These are phyloP conservation scores for Linnaemya vulpina DNA, from an alignment of 2,888 invertebrate genomes.

Conservation along the genomic window DNA sequence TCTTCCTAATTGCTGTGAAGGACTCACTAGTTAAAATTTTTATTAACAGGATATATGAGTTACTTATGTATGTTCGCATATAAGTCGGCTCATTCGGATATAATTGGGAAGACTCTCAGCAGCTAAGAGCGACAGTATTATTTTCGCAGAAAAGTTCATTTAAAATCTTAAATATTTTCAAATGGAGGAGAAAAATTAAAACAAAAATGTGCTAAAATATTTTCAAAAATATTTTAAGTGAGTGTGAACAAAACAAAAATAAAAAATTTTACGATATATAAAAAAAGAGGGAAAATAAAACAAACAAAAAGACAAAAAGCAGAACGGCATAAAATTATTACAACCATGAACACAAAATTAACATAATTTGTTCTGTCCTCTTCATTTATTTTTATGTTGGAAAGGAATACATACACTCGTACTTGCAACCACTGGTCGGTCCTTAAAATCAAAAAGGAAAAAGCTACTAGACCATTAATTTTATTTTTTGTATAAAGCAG, in stretches of 20 bases:
- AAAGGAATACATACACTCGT: background rate
- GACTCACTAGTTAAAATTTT: no score
- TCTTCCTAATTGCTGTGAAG: no score
- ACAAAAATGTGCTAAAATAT: conserved; percentile 22
- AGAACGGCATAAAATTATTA: conserved; percentile 49
- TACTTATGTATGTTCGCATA: conserved; percentile 8
- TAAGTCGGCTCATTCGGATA: conserved; percentile 37
- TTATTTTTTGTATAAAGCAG: conserved; percentile 22
- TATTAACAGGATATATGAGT: background rate
- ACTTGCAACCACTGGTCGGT: conserved; percentile 24
- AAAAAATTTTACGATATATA: conserved; percentile 5
- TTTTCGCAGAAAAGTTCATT: conserved; percentile 16
- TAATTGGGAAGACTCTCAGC: conserved; percentile 33
- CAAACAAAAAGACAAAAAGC: conserved; percentile 25
- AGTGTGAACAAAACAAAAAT: conserved; percentile 42
- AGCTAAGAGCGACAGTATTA: conserved; percentile 16
- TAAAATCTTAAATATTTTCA: conserved; percentile 51
- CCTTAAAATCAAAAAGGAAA: conserved; percentile 16
- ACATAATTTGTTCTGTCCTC: conserved; percentile 34
- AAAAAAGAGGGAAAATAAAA: conserved; percentile 38
- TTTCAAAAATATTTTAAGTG: conserved; percentile 12
- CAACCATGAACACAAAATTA: conserved; percentile 51
- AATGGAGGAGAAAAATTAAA: background rate
- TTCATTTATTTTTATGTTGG: conserved; percentile 38
- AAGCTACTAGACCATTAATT: conserved; percentile 50